These are phyloP conservation scores for Diachasma alloeum DNA, from an alignment of 1,140 invertebrate species.

Conservation along the genomic window DNA sequence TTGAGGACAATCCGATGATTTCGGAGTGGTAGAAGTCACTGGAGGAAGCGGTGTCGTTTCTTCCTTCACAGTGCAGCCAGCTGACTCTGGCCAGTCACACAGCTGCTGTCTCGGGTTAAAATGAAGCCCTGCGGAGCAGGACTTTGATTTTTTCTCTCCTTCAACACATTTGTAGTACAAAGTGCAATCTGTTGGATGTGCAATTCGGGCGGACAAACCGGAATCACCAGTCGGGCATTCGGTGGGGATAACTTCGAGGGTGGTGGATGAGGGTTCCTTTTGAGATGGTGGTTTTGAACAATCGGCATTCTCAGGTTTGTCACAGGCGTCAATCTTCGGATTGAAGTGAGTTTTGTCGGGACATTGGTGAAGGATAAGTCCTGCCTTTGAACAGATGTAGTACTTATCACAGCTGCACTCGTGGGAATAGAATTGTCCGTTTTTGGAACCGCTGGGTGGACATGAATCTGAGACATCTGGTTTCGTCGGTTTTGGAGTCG, in stretches of 20 bases:
- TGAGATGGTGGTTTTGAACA: not conserved
- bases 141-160: constrained; percentile 59
- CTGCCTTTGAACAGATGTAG: constrained; percentile 47
- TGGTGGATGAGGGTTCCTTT: not conserved
- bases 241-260: not conserved
- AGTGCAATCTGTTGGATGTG: constrained; percentile 61
- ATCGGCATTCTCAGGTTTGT: not conserved
- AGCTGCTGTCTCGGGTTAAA: constrained; percentile 65
- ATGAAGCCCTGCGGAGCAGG: constrained; percentile 58
- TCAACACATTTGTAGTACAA: constrained; percentile 67
- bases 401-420: constrained; percentile 45
- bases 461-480: not conserved
- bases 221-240: constrained; percentile 31
- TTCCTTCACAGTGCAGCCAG: constrained; percentile 17
- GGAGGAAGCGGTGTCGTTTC: not conserved
- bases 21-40: not conserved
- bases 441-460: constrained; percentile 6
- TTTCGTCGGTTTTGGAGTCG: not conserved
- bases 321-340: not conserved
- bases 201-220: constrained; percentile 47
- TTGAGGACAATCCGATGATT: not conserved
- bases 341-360: constrained; percentile 50
- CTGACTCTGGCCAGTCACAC: constrained; percentile 39
- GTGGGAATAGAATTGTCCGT: constrained; percentile 15
- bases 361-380: constrained; percentile 40